Evolutionary conservation across 2,113 vertebrate species (phyloP), one percentile per base, ranked within the genome.

Genomic region (Vireo altiloquus): DNA sequence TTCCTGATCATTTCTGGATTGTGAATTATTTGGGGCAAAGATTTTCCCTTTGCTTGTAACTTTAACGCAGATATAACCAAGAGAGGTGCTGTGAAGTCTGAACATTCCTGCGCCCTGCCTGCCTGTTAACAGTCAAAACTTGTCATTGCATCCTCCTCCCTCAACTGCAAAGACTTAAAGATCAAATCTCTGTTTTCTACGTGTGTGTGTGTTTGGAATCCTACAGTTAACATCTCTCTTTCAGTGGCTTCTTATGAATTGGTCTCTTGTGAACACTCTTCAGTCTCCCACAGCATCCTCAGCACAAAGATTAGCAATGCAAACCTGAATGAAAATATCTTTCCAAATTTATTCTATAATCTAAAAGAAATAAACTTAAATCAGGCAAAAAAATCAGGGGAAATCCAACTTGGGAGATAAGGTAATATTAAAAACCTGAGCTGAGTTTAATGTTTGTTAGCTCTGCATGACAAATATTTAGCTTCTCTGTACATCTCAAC

Each of bases 41-140:
- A 3, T 82, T 78, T 77, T 85, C 8, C 17, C 5, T 28, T 87
- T 47, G 23, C 21, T 37, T 66, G 8, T 18, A 24, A 18, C 5
- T 39, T 22, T 13, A 47, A 1, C 11, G 13, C 2, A 82, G 28
- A 64, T 22, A 18, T 11, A 82, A 79, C 3, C 1, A 1, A 31
- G 20, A 68, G 21, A 64, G 7, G 4, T 44, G 10, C 0, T 13
- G 7, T 44, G 25, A 85, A 59, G 7, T 47, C 25, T 52, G 23
- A 49, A 65, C 19, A 33, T 1, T 14, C 11, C 3, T 20, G 3
- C 15, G 7, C 5, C 7, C 11, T 37, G 3, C 3, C 31, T 61
- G 17, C 17, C 9, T 68, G 10, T 39, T 37, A 69, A 31, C 8
- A 72, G 10, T 12, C 13, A 23, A 27, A 82, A 16, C 6, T 40